Evolutionary conservation across 2,113 vertebrate species (phyloP).

Genomic region (Rafetus swinhoei): DNA sequence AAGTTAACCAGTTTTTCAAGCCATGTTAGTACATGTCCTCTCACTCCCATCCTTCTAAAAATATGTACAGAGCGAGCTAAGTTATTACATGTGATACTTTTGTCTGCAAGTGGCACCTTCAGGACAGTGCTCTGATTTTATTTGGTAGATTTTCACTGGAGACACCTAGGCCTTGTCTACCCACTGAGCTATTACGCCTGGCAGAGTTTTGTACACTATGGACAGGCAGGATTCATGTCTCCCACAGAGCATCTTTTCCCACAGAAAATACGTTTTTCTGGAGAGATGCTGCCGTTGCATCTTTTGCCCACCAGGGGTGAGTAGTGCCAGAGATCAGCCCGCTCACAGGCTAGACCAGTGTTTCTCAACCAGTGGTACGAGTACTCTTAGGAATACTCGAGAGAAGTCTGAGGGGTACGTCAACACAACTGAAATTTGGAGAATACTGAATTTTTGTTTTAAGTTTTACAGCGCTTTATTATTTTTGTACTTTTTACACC

Average conservation of each 20-base stretch:
- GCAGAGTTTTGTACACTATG: neutral
- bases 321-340: neutral
- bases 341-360: neutral
- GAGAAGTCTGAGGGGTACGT: too few species aligned
- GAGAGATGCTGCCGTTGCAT: neutral
- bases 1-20: neutral
- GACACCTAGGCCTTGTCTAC: neutral
- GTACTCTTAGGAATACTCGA: too few species aligned
- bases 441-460: too few species aligned
- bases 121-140: neutral
- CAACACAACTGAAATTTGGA: too few species aligned
- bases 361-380: too few species aligned
- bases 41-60: neutral
- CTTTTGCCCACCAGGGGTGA: neutral
- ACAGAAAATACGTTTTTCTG: neutral
- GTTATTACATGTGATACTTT: neutral
- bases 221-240: neutral
- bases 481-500: too few species aligned
- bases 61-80: neutral
- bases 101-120: neutral
- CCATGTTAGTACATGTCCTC: neutral
- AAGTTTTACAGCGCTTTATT: too few species aligned
- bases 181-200: rapidly evolving
- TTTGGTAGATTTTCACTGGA: neutral
- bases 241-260: neutral